Percentiles rank a stretch among this genome's conserved stretches.
phyloP scores from a whole-genome alignment of 2,888 invertebrate genomes.

The Abrostola tripartita region DNA sequence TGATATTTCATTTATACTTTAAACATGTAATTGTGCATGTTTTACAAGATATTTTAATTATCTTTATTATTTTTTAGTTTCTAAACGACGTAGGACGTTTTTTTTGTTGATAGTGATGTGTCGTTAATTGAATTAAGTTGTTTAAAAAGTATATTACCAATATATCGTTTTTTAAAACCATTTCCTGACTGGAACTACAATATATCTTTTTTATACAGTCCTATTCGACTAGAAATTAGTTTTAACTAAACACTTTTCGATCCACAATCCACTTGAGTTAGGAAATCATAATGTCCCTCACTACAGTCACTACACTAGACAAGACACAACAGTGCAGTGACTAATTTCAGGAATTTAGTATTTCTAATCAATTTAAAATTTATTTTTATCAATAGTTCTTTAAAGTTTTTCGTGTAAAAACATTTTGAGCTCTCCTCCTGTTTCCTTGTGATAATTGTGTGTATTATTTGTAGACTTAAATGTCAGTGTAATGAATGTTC shows the following conservation, averaged over 20 bases:
- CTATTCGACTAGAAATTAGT: too few species aligned
- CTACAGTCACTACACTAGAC: conserved; percentile 19
- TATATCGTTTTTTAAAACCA: too few species aligned
- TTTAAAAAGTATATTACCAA: too few species aligned
- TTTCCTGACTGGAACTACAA: too few species aligned
- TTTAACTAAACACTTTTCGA: neutral
- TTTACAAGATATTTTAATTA: too few species aligned
- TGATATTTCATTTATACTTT: too few species aligned
- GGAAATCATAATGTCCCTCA: neutral
- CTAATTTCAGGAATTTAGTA: conserved; percentile 56
- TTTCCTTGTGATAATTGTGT: conserved; percentile 28
- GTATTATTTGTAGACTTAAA: conserved; percentile 19
- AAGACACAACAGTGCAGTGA: conserved; percentile 55
- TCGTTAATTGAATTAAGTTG: too few species aligned
- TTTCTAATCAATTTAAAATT: conserved; percentile 40
- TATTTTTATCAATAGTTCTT: conserved; percentile 23
- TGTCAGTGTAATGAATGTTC: conserved; percentile 48
- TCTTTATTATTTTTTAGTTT: too few species aligned
- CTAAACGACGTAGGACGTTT: too few species aligned
- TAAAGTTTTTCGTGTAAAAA: conserved; percentile 25
- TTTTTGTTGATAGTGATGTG: too few species aligned
- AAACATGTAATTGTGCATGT: too few species aligned
- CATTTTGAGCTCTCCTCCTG: conserved; percentile 22
- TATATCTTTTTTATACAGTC: too few species aligned
- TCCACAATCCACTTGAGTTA: neutral